phyloP scores from a whole-genome alignment of 1,140 invertebrate genomes.

The Drosophila sulfurigaster region DNA sequence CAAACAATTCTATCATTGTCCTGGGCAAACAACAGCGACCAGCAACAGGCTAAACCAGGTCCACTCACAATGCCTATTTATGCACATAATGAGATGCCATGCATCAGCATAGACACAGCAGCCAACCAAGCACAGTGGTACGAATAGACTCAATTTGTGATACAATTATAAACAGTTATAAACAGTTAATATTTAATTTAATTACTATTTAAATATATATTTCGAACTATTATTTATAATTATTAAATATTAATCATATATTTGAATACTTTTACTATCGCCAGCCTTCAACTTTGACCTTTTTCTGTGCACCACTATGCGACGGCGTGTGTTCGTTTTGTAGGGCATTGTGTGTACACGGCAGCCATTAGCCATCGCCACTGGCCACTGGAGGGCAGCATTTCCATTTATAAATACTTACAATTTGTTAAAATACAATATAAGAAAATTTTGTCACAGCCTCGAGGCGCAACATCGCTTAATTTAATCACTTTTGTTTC shows the following conservation, averaged over 20 bases:
- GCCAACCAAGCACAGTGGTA: conserved; percentile 4
- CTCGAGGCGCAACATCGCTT: conserved; percentile 49
- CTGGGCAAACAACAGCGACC: conserved; percentile 5
- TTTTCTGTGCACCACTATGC: neutral
- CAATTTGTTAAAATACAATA: conserved; percentile 64
- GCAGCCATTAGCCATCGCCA: conserved; percentile 4
- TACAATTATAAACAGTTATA: neutral
- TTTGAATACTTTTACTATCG: neutral
- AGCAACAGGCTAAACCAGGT: conserved; percentile 63
- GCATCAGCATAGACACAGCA: conserved; percentile 58
- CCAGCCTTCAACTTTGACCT: neutral
- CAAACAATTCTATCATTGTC: conserved; percentile 57
- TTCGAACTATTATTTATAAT: too few relatives aligned
- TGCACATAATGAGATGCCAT: conserved; percentile 72
- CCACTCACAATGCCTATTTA: conserved; percentile 63
- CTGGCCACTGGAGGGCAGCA: conserved; percentile 40
- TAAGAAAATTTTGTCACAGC: conserved; percentile 59
- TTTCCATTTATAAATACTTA: conserved; percentile 75
- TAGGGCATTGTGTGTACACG: conserved; percentile 16
- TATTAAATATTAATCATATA: too few relatives aligned
- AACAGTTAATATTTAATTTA: neutral
- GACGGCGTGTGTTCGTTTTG: conserved; percentile 11
- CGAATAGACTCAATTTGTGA: too few relatives aligned
- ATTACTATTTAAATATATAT: neutral
- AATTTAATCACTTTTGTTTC: conserved; percentile 77